phyloP scores from a whole-genome alignment of 1,140 invertebrate species.

The Tetragonula clypearis region DNA sequence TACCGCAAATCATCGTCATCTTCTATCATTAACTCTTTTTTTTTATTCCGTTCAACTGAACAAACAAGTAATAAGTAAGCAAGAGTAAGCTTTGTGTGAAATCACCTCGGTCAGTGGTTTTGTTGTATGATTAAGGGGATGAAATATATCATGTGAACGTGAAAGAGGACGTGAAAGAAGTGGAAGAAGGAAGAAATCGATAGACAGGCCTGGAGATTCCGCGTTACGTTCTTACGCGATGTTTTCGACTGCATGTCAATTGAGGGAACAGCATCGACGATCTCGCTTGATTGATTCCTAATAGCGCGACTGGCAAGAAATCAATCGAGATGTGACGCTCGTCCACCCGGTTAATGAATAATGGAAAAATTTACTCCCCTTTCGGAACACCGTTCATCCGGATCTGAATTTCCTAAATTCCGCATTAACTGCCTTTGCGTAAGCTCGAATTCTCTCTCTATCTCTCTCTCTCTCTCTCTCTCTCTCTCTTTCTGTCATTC shows the following conservation, averaged over 20 bases:
- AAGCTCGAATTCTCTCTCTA: too few species aligned
- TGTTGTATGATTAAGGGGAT: background rate
- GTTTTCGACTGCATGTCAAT: constrained; percentile 30
- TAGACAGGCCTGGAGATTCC: background rate
- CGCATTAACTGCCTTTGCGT: too few species aligned
- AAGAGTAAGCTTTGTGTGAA: background rate
- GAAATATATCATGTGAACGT: background rate
- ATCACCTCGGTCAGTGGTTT: background rate
- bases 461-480: too few species aligned
- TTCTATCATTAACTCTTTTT: background rate
- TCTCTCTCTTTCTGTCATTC: too few species aligned
- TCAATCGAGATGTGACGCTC: constrained; percentile 59
- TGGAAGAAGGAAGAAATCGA: background rate
- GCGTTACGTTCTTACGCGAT: constrained; percentile 34
- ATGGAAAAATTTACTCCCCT: constrained; percentile 62
- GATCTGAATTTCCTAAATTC: constrained; percentile 56
- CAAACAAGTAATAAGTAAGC: background rate
- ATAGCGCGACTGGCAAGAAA: constrained; percentile 62
- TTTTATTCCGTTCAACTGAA: background rate
- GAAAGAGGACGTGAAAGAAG: background rate
- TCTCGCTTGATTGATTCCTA: constrained; percentile 59
- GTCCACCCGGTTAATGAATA: constrained; percentile 58
- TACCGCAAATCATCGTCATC: background rate
- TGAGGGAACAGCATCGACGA: background rate
- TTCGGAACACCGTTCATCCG: constrained; percentile 40